Evolutionary conservation across 1,140 invertebrate genomes (phyloP), one percentile per base, ranked within the genome.

Genomic region (Rhyacophila brunnea): DNA sequence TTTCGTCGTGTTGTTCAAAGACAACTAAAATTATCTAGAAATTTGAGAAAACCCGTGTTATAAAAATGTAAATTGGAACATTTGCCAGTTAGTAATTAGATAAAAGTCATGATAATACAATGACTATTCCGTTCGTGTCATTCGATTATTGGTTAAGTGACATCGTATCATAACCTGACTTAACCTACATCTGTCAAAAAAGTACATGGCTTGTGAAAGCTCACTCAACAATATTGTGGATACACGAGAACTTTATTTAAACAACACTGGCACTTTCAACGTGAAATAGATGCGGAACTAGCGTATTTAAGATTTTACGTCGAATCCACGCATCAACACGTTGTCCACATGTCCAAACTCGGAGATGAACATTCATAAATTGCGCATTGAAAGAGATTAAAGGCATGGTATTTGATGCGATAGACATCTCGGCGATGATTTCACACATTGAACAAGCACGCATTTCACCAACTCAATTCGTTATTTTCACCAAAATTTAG

Each of bases 311-410:
- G 3, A 13, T 40, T 44, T 18, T 28, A 35, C 34, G 57, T 52
- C 44, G 36, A 59, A 58, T 45, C 35, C 51, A 47, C 35, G 42
- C 42, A 13, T 56, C 60, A 68, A 65, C 50, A 36, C 43, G 42
- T 48, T 51, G 45, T 57, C 59, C 49, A 58, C 52, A 42, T 45
- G 53, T 56, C 42, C 9, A 18, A 14, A 35, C 18, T 15, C 43
- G 3, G 40, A 43, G 14, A 6, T 3, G 11, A 40, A 13, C 11
- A 6, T 40, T n/a, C 15, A n/a, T 6, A 4, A 40, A 40, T 40
- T 40, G 5, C 15, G 5, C n/a, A 40, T 13, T 40, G 38, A 15
- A 44, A 18, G 11, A 44, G 10, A 11, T 5, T 11, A 9, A 13
- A 18, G 3, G n/a, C 19, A 43, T 19, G 18, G 17, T 6, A 6